Evolutionary conservation across 2,888 invertebrate genomes (phyloP), one percentile per base, ranked within the genome.

Genomic region (Sinopyrophorus schimmeli): DNA sequence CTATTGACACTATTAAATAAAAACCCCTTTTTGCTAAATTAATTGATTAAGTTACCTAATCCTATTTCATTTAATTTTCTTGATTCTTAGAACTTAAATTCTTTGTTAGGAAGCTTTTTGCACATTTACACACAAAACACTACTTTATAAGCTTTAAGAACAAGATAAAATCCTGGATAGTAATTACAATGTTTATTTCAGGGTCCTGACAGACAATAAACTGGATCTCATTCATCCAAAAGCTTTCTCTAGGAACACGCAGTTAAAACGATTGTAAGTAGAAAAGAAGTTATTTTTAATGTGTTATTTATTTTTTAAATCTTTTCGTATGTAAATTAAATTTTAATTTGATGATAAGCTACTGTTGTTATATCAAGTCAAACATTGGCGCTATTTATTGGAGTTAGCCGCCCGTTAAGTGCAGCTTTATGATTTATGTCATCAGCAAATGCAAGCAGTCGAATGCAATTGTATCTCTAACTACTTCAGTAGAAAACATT

Each of bases 201-300:
- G 88, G 71, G 83, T 86, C 68, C 77, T 91, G 68, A 84, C 87
- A 10, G 81, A 84, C 75, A 91, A 91, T 78, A 82, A 80, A 64
- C 77, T 90, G 72, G 81, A 81, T 69, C 75, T 77, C 63, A 79
- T 89, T 67, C 80, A 84, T 69, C 78, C 79, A 56, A 79, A 80
- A 66, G 82, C 86, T 65, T 85, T 88, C 70, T 66, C 76, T 52
- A 80, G 79, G 50, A 76, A 78, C 67, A 73, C 75, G 57, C 75
- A 76, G 47, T 75, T 87, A 60, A 80, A 80, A 71, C 79, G 82
- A 70, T 75, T 87, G 78, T 82, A 75, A 80, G 80, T 78, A 70
- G 59, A 31, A n/a, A n/a, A n/a, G n/a, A 12, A 15, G 7, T 21
- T 21, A 5, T 5, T 21, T 21, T 21, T 21, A 3, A 5, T 5